Conservation (phyloP, 2,888 invertebrate species). For the Itoplectis maculator region DNA sequence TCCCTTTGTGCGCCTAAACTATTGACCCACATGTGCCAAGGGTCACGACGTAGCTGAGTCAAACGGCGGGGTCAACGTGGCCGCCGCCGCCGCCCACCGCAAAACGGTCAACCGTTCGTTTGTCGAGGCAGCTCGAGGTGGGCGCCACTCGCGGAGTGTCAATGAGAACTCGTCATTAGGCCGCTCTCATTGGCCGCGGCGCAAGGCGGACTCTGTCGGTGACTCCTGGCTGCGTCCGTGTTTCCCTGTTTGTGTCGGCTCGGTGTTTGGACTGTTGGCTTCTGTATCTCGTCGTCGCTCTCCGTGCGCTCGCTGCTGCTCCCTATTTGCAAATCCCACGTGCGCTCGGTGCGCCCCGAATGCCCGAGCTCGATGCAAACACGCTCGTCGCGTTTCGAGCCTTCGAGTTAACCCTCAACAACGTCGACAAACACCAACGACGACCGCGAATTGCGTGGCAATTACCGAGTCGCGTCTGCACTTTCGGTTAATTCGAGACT, state of each 20-base stretch:
- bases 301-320: not conserved
- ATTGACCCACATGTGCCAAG: not conserved
- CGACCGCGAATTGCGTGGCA: conserved; percentile 21
- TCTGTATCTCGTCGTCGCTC: not conserved
- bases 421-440: conserved; percentile 22
- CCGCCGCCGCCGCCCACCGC: not conserved
- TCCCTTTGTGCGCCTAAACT: too few relatives aligned
- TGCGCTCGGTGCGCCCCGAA: not conserved
- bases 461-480: conserved; percentile 23
- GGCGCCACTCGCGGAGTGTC: conserved; percentile 4
- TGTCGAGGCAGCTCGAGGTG: not conserved
- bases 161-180: conserved; percentile 19
- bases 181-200: too few relatives aligned
- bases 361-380: conserved; percentile 16
- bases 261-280: not conserved
- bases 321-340: not conserved
- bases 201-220: not conserved
- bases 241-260: too few relatives aligned
- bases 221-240: not conserved
- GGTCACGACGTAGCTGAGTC: not conserved
- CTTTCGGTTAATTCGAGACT: not conserved
- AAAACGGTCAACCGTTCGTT: not conserved
- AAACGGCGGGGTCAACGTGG: not conserved
- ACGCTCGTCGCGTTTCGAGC: conserved; percentile 1
- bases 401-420: not conserved